Base-by-base conservation (phyloP, 2,888 invertebrate species). In the Drosophila basisetae region DNA sequence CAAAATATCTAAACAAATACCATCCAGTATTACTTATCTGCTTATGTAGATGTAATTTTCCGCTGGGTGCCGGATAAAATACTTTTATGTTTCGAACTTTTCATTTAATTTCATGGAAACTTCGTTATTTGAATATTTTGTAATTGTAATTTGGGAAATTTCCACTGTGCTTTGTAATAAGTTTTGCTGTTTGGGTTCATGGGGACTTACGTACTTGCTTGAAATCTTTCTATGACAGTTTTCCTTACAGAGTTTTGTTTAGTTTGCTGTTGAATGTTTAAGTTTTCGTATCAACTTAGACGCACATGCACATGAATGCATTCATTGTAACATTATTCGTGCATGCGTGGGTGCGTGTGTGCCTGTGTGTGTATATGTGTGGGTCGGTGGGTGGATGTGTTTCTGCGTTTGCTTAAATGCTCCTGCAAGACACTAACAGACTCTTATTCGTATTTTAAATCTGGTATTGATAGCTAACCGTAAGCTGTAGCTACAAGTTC, bases 241-340 rank as follows among this genome's bases (percentile, higher is more conserved):
- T 89, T 68, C 80, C 80, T 73, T 58, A 77, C 87, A 84, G 74
- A 78, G 88, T 88, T 84, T 83, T 83, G 83, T 88, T 88, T 83
- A 82, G 89, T 85, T 85, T 88, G 74, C 80, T 74, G 88, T 85
- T 84, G 85, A 84, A 84, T 84, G 86, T 82, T 88, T 88, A 83
- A 84, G 84, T 88, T 84, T 77, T 83, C 85, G 80, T 85, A 88
- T 84, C 85, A 84, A 85, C 88, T 83, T 72, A 77, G 74, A 79
- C 80, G 69, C 73, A 79, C 76, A 69, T 83, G 78, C 86, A 85
- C 83, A 79, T 85, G 83, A 85, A 83, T 83, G 79, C 78, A 54
- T 78, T 47, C 49, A 60, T 64, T 65, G 69, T 69, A 78, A 66
- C 47, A 58, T 52, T 58, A 35, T 69, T 33, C 31, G 30, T 54